Evolutionary conservation across 2,797 vertebrate genomes (phyloP).

Genomic region (Steatocranus sp.): DNA sequence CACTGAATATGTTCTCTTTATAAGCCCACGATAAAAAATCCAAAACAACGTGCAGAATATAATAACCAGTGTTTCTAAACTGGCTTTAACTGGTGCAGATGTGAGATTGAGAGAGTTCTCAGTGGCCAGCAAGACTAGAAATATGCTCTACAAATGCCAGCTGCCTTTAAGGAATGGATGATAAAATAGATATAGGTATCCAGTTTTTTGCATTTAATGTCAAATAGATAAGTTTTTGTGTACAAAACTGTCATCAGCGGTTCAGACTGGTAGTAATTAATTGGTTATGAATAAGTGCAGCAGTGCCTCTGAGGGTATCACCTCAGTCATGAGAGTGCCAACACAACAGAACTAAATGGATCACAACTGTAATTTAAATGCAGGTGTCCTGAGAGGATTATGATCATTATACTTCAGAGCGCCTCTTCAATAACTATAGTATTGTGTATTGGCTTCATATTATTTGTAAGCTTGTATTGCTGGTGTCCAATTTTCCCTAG

Average conservation of each 20-base stretch:
- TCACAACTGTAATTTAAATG: neutral
- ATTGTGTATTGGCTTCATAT: neutral
- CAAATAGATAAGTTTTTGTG: neutral
- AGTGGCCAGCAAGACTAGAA: neutral
- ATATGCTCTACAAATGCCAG: neutral
- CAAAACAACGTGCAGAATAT: neutral
- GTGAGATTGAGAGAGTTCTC: neutral
- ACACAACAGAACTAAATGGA: neutral
- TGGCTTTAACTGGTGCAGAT: neutral
- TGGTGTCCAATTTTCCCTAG: neutral
- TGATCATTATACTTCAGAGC: neutral
- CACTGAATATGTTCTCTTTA: neutral
- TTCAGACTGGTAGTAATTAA: neutral
- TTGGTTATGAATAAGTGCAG: neutral
- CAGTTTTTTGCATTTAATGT: neutral
- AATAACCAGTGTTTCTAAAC: neutral
- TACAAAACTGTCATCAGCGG: neutral
- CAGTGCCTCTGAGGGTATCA: neutral
- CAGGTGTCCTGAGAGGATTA: neutral
- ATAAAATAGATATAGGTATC: neutral
- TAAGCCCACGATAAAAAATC: neutral
- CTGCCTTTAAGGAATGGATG: neutral
- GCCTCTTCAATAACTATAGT: neutral
- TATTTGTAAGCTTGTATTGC: neutral
- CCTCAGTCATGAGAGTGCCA: neutral